These are phyloP conservation scores for Poeciliopsis presidionis DNA, from an alignment of 2,797 vertebrate species.

Conservation along the genomic window DNA sequence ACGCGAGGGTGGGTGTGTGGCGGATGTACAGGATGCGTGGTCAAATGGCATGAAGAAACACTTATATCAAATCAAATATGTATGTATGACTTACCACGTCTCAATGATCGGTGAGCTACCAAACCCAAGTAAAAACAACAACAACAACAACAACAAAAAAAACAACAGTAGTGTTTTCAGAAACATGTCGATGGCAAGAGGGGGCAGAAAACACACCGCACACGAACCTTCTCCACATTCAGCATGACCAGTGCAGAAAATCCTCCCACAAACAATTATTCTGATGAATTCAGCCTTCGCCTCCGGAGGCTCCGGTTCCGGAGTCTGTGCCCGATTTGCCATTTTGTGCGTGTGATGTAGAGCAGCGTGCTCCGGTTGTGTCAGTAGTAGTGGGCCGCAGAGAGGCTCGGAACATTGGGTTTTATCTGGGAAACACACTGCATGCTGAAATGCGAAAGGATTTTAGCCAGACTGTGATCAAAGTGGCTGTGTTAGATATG, in stretches of 20 bases:
- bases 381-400: slow-evolving; percentile 15
- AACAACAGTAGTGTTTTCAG: slow-evolving; percentile 55
- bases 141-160: slow-evolving; percentile 10
- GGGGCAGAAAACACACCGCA: slow-evolving; percentile 35
- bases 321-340: slow-evolving; percentile 18
- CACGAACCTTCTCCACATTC: slow-evolving; percentile 38
- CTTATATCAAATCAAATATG: slow-evolving; percentile 51
- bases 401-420: slow-evolving; percentile 23
- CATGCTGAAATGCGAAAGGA: slow-evolving; percentile 48
- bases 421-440: slow-evolving; percentile 54
- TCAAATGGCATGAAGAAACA: slow-evolving; percentile 42
- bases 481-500: slow-evolving; percentile 55
- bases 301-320: slow-evolving; percentile 20
- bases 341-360: slow-evolving; percentile 47
- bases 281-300: slow-evolving; percentile 32
- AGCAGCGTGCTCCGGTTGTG: slow-evolving; percentile 24
- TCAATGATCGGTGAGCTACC: slow-evolving; percentile 83
- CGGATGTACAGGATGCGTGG: slow-evolving; percentile 35
- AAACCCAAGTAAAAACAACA: slow-evolving; percentile 73
- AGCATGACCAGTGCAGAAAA: slow-evolving; percentile 24
- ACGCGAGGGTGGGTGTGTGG: slow-evolving; percentile 25
- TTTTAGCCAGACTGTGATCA: slow-evolving; percentile 62
- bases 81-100: slow-evolving; percentile 78
- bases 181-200: slow-evolving; percentile 60
- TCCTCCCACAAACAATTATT: neutral